These are phyloP conservation scores for Ciconia boyciana DNA, from an alignment of 2,113 vertebrate genomes.

Conservation along the genomic window DNA sequence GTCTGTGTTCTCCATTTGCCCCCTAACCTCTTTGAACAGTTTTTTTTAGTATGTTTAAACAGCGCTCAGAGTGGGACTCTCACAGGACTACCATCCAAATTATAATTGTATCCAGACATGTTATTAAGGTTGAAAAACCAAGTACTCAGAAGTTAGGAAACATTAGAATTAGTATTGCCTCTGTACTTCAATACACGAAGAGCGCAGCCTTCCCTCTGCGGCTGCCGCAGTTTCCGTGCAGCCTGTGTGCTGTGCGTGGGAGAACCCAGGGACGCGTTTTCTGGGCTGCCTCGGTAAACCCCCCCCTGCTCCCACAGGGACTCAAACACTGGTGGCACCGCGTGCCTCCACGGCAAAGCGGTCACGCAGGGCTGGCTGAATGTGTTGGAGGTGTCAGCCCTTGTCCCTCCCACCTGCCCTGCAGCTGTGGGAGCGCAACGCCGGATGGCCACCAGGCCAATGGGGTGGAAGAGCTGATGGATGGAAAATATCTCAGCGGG, in stretches of 20 bases:
- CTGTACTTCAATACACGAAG: neutral
- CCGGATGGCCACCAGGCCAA: neutral
- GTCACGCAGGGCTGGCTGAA: neutral
- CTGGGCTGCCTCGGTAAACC: neutral
- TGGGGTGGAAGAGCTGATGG: neutral
- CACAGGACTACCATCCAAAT: neutral
- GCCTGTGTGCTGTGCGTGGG: neutral
- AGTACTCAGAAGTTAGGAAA: neutral
- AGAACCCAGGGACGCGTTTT: neutral
- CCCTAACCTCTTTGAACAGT: neutral
- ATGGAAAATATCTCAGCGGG: neutral
- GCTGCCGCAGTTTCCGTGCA: neutral
- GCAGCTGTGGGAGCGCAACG: rapidly evolving
- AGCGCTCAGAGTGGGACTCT: neutral
- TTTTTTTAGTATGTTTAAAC: neutral
- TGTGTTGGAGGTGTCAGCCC: rapidly evolving
- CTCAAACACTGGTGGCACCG: rapidly evolving
- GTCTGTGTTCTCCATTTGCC: neutral
- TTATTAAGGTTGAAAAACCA: neutral
- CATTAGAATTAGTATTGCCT: neutral
- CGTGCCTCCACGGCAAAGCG: rapidly evolving
- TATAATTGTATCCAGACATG: neutral
- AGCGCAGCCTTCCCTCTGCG: neutral
- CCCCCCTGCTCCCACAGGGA: neutral
- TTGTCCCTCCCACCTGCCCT: neutral